A percentile compares a stretch with the other conserved stretches of the same genome.
Conservation (phyloP, 2,888 invertebrate species). For the Aspidiotus destructor region DNA sequence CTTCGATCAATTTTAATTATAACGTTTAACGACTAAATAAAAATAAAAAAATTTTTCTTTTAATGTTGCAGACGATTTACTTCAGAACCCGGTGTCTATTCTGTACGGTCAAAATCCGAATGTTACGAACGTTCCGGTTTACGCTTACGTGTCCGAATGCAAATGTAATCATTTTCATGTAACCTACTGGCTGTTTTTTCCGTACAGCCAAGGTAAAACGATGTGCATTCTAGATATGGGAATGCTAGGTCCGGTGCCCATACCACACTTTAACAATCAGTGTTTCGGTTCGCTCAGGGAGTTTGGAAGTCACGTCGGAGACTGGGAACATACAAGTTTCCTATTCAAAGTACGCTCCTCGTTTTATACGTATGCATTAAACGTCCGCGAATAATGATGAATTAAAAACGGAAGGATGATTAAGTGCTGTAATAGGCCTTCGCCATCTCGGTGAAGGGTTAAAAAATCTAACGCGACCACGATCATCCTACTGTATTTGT, state of each 20-base stretch:
- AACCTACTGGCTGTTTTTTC: slow-evolving; percentile 62
- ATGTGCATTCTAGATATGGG: slow-evolving; percentile 46
- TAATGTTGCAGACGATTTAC: slow-evolving; percentile 41
- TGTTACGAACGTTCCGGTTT: slow-evolving; percentile 49
- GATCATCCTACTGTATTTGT: no score
- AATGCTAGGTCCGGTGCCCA: slow-evolving; percentile 51
- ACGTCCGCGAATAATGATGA: no score
- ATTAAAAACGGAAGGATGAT: no score
- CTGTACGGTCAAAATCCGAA: slow-evolving; percentile 52
- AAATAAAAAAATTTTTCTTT: no score
- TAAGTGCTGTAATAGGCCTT: no score
- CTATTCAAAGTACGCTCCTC: slow-evolving; percentile 45
- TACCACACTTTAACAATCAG: slow-evolving; percentile 50
- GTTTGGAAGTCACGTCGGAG: slow-evolving; percentile 57
- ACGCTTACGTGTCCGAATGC: slow-evolving; percentile 51
- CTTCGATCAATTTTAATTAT: no score
- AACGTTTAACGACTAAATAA: no score
- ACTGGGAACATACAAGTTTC: slow-evolving; percentile 59
- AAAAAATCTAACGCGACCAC: no score
- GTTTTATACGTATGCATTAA: neutral
- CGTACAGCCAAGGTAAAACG: slow-evolving; percentile 55
- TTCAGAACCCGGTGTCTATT: slow-evolving; percentile 48
- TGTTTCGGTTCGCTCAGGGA: slow-evolving; percentile 51
- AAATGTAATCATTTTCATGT: slow-evolving; percentile 47
- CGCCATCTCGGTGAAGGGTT: no score